Evolutionary conservation across 2,113 vertebrate genomes (phyloP).

Genomic region (Turdus rufiventris): DNA sequence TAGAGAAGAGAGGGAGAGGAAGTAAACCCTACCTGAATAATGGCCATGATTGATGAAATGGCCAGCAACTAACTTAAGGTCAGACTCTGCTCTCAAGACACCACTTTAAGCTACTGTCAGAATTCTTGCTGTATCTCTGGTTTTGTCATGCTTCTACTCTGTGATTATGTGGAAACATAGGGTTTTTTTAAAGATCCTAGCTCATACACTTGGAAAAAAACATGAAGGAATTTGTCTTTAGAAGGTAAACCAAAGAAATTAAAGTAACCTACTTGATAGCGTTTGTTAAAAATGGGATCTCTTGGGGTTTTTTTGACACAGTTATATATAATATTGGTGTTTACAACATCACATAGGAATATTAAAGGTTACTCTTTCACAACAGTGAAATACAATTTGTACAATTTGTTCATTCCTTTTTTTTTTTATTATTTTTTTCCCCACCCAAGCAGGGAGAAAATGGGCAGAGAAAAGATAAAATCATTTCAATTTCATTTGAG

Average conservation of each 20-base stretch:
- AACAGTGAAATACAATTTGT: not conserved
- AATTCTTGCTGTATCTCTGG: not conserved
- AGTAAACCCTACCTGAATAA: not conserved
- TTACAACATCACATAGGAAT: not conserved
- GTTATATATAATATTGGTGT: not conserved
- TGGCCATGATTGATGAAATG: not conserved
- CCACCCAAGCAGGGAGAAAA: fast-evolving
- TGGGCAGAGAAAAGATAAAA: not conserved
- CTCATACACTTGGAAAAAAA: not conserved
- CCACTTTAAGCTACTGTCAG: not conserved
- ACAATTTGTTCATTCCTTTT: not conserved
- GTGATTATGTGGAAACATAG: not conserved
- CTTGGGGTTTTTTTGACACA: not conserved
- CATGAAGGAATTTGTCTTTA: not conserved
- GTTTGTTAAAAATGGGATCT: not conserved
- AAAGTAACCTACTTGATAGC: not conserved
- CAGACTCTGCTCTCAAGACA: not conserved
- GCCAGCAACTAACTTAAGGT: not conserved
- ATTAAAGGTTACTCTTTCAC: not conserved
- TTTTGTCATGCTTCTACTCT: not conserved
- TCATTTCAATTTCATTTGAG: not conserved
- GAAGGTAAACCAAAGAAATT: not conserved
- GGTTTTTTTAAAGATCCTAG: not conserved
- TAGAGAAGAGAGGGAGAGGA: not conserved
- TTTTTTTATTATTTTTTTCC: fast-evolving